Base-by-base conservation (phyloP, 2,113 vertebrate species). In the Platycercus adscitus region DNA sequence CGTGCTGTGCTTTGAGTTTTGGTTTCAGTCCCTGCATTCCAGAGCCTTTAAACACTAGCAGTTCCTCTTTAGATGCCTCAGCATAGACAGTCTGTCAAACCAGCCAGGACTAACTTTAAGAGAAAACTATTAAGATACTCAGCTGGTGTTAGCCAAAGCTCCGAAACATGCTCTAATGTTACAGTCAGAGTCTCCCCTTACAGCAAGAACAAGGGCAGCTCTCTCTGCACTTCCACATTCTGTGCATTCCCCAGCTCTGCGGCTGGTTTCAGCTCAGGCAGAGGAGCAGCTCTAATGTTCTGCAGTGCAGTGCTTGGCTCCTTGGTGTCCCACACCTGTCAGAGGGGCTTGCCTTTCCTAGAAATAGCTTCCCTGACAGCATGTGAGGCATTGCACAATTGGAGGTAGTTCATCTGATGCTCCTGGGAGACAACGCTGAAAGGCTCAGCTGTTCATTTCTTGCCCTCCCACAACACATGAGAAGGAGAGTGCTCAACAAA, bases 161-260 rank as follows among this genome's bases (percentile, higher is more conserved):
- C 92, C 2, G 39, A 88, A 94, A 71, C 43, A 61, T 0, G 4
- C 46, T 86, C 88, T 95, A 55, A 31, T 14, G 60, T 96, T 94
- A 86, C 92, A 69, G 35, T 2, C 46, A 28, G 79, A 33, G 60
- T 89, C 71, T 96, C 69, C 72, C 60, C 50, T 97, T 96, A 93
- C 93, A 79, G 55, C 0, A 1, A 75, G 82, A 84, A 97, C 93
- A 96, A 93, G 82, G 90, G 55, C 50, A 66, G 82, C 92, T 92
- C 95, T 96, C 87, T 95, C 82, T 88, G 64, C 90, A 93, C 82
- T 96, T 97, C 95, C 95, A 95, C 86, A 87, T 97, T 96, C 84
- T 81, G 52, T 53, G 25, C 89, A 80, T 96, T 96, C 86, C 72
- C 31, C 71, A 55, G 86, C 91, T 43, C 88, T 4, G 18, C 60